Percentiles rank a stretch among this genome's conserved stretches.
Evolutionary conservation across 2,113 vertebrate genomes (phyloP).

Genomic region (Egretta garzetta): DNA sequence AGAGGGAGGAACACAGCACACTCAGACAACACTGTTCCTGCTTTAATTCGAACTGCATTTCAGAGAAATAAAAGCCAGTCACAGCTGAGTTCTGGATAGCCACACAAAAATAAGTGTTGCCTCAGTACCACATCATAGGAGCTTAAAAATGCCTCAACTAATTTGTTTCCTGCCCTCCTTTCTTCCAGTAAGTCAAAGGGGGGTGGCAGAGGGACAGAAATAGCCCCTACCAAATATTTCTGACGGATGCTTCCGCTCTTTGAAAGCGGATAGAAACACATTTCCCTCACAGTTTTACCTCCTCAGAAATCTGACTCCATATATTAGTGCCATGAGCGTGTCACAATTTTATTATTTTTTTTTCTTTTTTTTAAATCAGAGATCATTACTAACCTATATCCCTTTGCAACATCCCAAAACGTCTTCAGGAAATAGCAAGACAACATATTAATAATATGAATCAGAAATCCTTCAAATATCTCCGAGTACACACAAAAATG

Average conservation of each 20-base stretch:
- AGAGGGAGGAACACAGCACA: neutral
- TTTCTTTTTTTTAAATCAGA: neutral
- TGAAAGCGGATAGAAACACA: neutral
- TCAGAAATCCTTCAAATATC: neutral
- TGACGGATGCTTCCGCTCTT: neutral
- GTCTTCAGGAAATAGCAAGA: neutral
- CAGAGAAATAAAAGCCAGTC: neutral
- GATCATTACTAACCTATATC: neutral
- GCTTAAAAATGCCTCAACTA: neutral
- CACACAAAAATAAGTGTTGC: neutral
- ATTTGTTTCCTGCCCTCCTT: neutral
- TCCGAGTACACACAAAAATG: neutral
- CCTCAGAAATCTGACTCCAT: neutral
- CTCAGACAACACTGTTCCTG: neutral
- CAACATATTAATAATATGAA: neutral
- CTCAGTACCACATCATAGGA: neutral
- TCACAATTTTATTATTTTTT: neutral
- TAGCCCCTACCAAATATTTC: neutral
- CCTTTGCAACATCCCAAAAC: neutral
- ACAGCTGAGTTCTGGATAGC: neutral
- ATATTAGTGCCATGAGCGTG: rapidly evolving
- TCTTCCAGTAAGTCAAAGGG: neutral
- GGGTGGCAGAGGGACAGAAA: neutral
- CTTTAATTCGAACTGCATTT: neutral
- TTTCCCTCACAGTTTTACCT: neutral